These are phyloP conservation scores for Zingel zingel DNA, from an alignment of 2,113 vertebrate species.

Conservation along the genomic window DNA sequence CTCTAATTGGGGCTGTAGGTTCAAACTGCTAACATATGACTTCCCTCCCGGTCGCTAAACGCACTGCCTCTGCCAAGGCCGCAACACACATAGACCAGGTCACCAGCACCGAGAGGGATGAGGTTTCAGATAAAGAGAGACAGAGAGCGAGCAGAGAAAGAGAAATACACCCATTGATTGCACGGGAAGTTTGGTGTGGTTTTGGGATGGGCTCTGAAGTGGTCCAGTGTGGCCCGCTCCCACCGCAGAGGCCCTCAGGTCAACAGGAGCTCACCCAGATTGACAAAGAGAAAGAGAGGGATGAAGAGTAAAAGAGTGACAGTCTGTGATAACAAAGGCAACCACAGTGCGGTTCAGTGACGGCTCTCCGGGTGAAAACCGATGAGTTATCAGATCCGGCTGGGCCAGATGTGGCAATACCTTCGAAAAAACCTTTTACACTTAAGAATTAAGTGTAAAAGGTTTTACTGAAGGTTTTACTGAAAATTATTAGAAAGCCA, in stretches of 20 bases:
- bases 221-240: constrained; percentile 62
- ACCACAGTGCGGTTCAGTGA: constrained; percentile 72
- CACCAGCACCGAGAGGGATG: constrained; percentile 57
- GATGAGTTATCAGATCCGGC: constrained; percentile 69
- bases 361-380: constrained; percentile 64
- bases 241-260: constrained; percentile 67
- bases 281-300: constrained; percentile 71
- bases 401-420: constrained; percentile 64
- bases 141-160: constrained; percentile 49
- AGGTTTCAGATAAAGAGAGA: constrained; percentile 69
- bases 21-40: constrained; percentile 87
- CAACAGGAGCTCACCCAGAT: constrained; percentile 73
- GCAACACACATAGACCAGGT: constrained; percentile 64
- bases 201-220: constrained; percentile 74
- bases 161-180: constrained; percentile 57
- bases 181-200: constrained; percentile 63
- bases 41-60: constrained; percentile 67
- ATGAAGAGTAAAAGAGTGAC: constrained; percentile 64
- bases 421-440: constrained; percentile 31
- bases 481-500: too few species aligned
- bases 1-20: constrained; percentile 89
- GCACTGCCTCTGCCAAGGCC: constrained; percentile 66
- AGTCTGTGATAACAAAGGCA: constrained; percentile 71
- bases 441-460: constrained; percentile 6
- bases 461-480: too few species aligned